Conservation (phyloP, 1,140 invertebrate genomes). For the Hylyphantes graminicola region DNA sequence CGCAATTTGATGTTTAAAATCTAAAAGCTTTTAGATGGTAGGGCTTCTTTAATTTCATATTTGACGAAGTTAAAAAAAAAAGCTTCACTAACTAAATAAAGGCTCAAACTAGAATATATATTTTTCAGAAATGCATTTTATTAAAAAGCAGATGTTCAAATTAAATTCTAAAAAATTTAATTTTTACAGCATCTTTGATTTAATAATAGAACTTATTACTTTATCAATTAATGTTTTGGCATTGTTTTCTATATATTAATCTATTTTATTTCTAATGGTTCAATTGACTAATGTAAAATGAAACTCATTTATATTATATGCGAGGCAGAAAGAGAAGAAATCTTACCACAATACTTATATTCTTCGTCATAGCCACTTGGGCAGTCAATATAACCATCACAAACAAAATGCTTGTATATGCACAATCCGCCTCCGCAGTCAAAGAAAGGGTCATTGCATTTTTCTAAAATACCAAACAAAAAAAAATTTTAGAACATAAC, state of each 20-base stretch:
- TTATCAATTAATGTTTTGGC: neutral
- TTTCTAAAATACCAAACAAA: constrained; percentile 58
- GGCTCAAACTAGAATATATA: no score
- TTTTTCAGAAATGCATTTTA: no score
- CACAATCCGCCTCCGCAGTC: constrained; percentile 81
- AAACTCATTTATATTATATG: no score
- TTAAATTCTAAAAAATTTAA: no score
- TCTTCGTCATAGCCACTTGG: constrained; percentile 83
- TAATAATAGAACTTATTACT: neutral
- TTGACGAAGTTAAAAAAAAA: no score
- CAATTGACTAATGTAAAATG: no score
- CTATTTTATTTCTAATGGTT: no score
- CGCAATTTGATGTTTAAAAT: no score
- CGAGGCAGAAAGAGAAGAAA: neutral
- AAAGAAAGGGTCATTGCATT: constrained; percentile 69
- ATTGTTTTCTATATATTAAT: neutral
- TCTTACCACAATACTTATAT: constrained; percentile 67
- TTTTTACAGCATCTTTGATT: neutral
- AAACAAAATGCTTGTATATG: constrained; percentile 91
- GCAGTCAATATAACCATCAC: constrained; percentile 89
- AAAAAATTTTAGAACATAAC: constrained; percentile 2
- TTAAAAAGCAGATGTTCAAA: no score
- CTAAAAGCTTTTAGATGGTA: no score
- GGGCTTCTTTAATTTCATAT: no score
- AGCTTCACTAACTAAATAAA: no score